Evolutionary conservation across 35 echinoderm and acorn worm species (phyloP), one percentile per base, ranked within the genome.

Genomic region (Heliocidaris tuberculata): DNA sequence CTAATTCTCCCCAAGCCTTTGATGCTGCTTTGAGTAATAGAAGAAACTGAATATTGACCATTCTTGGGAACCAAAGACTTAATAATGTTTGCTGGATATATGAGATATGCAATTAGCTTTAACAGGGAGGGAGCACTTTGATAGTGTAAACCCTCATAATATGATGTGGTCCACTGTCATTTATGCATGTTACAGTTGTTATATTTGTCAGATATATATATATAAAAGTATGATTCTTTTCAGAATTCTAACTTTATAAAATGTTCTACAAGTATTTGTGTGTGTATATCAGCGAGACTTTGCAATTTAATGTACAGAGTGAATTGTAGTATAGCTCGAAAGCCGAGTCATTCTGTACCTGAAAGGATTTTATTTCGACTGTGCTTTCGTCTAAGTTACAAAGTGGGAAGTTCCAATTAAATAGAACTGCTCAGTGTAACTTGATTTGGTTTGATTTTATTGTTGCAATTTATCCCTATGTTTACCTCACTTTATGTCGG

Each of bases 61-160:
- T 78, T n/a, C 19, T 78, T 78, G 27, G 65, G 65, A 78, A 78
- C 65, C 65, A 78, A 78, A 78, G 65, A 78, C 65, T 78, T 78
- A n/a, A 78, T 78, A 78, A 78, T 78, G 65, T 78, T 78, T 4
- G 65, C 27, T 78, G 65, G 21, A 78, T 27, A 78, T 78, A 7
- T 7, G 65, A 78, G 65, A 78, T 78, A 78, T 78, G 65, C 65
- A 78, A 78, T 21, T 78, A 78, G 65, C 1, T 7, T 7, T 78
- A 27, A 42, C 35, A 42, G 27, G 24, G 19, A 5, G 65, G 65
- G 65, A 24, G 65, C 65, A n/a, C 65, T 78, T 6, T n/a, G 21
- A n/a, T 78, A n/a, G 65, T 78, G 65, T 78, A 7, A 19, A 21
- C 65, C 6, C 8, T 78, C 27, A 7, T 5, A n/a, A 78, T 42